Evolutionary conservation across 2,797 vertebrate genomes (phyloP).

Genomic region (Acipenser transmontanus): DNA sequence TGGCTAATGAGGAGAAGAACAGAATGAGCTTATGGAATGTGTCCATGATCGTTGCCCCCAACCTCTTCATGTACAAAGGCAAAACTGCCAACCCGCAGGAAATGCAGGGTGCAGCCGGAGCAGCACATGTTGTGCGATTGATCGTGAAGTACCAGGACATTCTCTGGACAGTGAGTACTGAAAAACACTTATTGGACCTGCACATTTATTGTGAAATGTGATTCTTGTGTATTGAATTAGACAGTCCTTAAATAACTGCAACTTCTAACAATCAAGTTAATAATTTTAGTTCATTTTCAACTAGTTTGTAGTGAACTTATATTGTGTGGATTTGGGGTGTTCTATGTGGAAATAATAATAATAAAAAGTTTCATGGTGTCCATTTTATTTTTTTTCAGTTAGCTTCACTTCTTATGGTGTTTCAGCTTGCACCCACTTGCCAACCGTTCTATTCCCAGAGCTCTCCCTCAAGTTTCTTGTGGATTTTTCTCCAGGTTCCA

Average conservation of each 20-base stretch:
- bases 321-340: no score
- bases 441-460: not conserved
- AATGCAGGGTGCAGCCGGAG: slow-evolving; percentile 72
- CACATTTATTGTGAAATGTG: no score
- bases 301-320: no score
- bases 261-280: no score
- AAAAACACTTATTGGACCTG: not conserved
- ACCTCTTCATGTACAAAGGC: slow-evolving; percentile 76
- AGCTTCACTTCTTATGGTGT: not conserved
- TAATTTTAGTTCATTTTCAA: no score
- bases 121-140: slow-evolving; percentile 75
- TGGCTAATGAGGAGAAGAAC: slow-evolving; percentile 82
- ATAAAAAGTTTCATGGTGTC: no score
- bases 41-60: slow-evolving; percentile 90
- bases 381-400: not conserved
- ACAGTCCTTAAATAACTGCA: no score
- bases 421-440: not conserved
- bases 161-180: slow-evolving; percentile 77
- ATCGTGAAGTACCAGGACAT: slow-evolving; percentile 85
- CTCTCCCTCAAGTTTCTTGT: not conserved
- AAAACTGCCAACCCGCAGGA: slow-evolving; percentile 72
- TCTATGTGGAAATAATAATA: not conserved
- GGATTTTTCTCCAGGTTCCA: slow-evolving; percentile 64
- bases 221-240: no score
- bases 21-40: slow-evolving; percentile 94